Base-by-base conservation (phyloP, 2,797 vertebrate species). In the Hemitrygon akajei region DNA sequence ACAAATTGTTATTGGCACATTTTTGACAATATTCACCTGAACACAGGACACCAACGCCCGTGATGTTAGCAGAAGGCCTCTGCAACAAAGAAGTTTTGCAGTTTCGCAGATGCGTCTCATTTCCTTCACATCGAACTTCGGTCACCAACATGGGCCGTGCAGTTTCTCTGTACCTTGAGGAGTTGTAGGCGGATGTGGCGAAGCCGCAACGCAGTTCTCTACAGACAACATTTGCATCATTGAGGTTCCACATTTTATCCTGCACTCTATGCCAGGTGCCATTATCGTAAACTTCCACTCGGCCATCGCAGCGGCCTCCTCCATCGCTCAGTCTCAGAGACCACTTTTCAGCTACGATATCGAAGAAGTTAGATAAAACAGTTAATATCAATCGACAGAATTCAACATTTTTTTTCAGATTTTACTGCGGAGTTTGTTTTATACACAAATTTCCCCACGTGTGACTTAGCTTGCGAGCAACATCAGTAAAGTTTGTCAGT, bases 231-330 rank as follows among this genome's bases (percentile, higher is more conserved):
- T 40, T 34, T 6, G 63, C 16, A 37, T 91, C 87, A 37, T 4
- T 71, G 30, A 91, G 0, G 22, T 69, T n/a, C 63, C 87, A 91
- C 60, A 37, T 2, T 0, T 80, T 12, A n/a, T 80, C 79, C 37
- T 30, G 79, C 14, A 80, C 25, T 76, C 79, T 79, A 1, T 25
- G 1, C 76, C 76, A 79, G 22, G 22, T 30, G 27, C 76, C 76
- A 1, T 79, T 79, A 25, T 34, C 10, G 73, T 75, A 95, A 47
- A 96, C 91, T 94, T 96, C 96, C 94, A 96, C 94, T 25, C 93
- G 92, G 1, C 96, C 96, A 0, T 95, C 95, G n/a, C 96, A 96
- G 93, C 34, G 94, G 87, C 95, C 95, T 93, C 95, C 94, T 0
- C 96, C 95, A 0, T 94, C 95, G 63, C 9, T 66, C 63, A 66